Base-by-base conservation (phyloP, 2,888 invertebrate species). In the Yponomeuta sedellus region DNA sequence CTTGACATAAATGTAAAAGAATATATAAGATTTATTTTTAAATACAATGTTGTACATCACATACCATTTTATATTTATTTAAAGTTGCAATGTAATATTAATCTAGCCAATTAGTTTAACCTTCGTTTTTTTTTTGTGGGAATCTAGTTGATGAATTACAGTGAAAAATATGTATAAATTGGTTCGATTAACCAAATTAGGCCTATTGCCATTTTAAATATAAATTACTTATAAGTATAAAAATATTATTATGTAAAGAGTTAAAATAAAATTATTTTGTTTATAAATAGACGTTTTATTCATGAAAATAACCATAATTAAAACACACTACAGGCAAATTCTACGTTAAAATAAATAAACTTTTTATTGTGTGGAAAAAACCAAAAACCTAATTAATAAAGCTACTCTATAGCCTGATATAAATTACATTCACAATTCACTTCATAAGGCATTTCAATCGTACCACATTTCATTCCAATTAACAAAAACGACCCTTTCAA, bases 211-310 rank as follows among this genome's bases (percentile, higher is more conserved):
- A 52, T 52, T 52, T 52, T 52, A 16, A 52, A 52, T 12, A 52
- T 16, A 16, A 52, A 52, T 52, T 52, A 52, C 44, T 52, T 52
- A 16, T 52, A 16, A 52, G 3, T 16, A 16, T 4, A 16, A 16
- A 52, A 52, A 16, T 22, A 57, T 34, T 57, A 57, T 57, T 28
- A 12, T 52, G 2, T 16, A 52, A 52, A 52, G 16, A 52, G 5
- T 52, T 16, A 16, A 52, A 52, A 52, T 16, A 25, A 56, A 56
- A 16, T 25, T 65, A 65, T 52, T 28, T 64, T 56, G 19, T 40
- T 64, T 44, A 64, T 64, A 64, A 59, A 22, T 10, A 0, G 20
- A 12, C 3, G 59, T 59, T 59, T 59, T 64, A 64, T 64, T 64
- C 19, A 64, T 44, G n/a, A 64, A 64, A 39, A 44, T 19, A 64